Percentiles rank a stretch among this genome's conserved stretches.
Conservation (phyloP, 2,888 invertebrate genomes). For the Lysandra bellargus region DNA sequence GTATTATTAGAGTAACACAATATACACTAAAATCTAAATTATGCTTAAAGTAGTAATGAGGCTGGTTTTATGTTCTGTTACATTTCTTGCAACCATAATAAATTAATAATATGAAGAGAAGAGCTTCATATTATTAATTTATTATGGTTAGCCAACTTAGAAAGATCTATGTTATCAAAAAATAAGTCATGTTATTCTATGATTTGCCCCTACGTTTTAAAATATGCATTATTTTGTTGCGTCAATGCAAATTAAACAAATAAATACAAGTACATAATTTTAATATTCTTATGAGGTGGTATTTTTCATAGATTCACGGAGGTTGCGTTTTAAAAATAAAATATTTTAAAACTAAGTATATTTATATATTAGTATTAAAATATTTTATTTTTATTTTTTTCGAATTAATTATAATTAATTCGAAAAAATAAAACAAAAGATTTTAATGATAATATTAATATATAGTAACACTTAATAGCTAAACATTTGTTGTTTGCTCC, state of each 20-base stretch:
- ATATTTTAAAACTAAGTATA: background rate
- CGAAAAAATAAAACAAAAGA: no score
- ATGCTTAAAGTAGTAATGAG: no score
- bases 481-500: background rate
- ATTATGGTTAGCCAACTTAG: background rate
- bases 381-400: no score
- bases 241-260: background rate
- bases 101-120: no score
- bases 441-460: no score
- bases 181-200: background rate
- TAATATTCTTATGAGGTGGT: background rate
- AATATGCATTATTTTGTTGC: background rate
- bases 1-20: no score
- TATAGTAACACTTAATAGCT: background rate
- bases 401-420: no score
- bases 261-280: conserved; percentile 10
- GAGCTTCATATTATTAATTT: no score
- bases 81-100: no score
- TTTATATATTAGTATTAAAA: no score
- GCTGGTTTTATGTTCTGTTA: no score
- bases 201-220: background rate
- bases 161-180: background rate
- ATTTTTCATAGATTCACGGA: background rate
- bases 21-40: no score
- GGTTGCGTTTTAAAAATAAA: background rate